phyloP scores from a whole-genome alignment of 30 jellyfish, hydroid and myxozoan species.

The Chironex yamaguchii region DNA sequence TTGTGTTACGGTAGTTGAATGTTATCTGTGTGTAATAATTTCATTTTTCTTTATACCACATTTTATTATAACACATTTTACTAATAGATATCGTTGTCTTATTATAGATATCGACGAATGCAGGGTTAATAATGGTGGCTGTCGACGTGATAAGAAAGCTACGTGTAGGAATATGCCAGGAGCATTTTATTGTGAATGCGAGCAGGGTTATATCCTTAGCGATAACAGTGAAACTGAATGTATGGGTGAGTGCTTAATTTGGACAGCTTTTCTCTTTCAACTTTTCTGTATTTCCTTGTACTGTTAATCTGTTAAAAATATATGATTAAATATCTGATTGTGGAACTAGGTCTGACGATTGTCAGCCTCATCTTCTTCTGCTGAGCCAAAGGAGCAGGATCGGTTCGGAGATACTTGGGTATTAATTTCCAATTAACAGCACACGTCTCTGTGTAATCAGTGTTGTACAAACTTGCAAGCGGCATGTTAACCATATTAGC shows the following conservation, averaged over 20 bases:
- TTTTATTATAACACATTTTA: background rate
- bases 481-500: too few species aligned
- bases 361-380: too few species aligned
- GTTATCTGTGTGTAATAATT: background rate
- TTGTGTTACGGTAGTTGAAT: background rate
- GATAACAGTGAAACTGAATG: conserved; percentile 92
- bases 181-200: conserved; percentile 83
- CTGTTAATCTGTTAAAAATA: too few species aligned
- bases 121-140: conserved; percentile 88
- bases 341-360: too few species aligned
- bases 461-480: too few species aligned
- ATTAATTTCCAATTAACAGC: too few species aligned
- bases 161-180: conserved; percentile 89
- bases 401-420: too few species aligned
- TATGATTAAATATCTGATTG: too few species aligned
- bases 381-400: too few species aligned
- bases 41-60: background rate
- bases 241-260: conserved; percentile 68
- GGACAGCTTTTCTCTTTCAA: background rate
- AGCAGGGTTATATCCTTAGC: conserved; percentile 72
- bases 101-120: conserved; percentile 85
- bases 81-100: background rate
- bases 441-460: too few species aligned
- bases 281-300: background rate
- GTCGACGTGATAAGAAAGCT: conserved; percentile 87